These are phyloP conservation scores for Epizoanthus illoricatus DNA, from an alignment of 92 coral and sea anemone species.

Conservation along the genomic window DNA sequence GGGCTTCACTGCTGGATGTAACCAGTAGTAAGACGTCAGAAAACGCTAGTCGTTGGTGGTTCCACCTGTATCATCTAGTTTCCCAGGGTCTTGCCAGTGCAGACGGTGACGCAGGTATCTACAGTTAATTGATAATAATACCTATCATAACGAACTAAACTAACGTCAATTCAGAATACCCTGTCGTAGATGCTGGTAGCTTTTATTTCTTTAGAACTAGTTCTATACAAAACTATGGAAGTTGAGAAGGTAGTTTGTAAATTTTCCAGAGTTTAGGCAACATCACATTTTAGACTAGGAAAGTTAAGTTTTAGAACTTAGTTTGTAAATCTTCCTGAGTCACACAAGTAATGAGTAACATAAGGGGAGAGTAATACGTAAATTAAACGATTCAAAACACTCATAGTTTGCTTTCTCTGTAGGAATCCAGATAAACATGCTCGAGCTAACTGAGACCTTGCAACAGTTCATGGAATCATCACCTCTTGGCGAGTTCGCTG, in stretches of 20 bases:
- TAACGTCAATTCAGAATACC: too few species aligned
- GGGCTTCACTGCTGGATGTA: conserved; percentile 90
- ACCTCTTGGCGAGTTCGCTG: conserved; percentile 82
- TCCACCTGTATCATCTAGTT: conserved; percentile 74
- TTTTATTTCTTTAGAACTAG: too few species aligned
- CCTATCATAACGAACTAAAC: too few species aligned
- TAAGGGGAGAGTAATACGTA: too few species aligned
- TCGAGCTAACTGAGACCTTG: conserved; percentile 63
- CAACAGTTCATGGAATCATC: conserved; percentile 92
- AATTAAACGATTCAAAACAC: background rate
- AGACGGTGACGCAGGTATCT: conserved; percentile 10
- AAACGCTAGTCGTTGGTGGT: conserved; percentile 92
- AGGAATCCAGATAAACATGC: conserved; percentile 1
- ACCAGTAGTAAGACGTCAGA: conserved; percentile 68
- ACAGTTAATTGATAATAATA: background rate
- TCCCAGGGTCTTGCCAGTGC: conserved; percentile 54
- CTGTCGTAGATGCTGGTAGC: too few species aligned
- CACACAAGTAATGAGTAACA: too few species aligned
- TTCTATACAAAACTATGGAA: too few species aligned
- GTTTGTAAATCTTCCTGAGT: too few species aligned
- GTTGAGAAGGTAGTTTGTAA: too few species aligned
- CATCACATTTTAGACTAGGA: too few species aligned
- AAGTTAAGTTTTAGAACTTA: too few species aligned
- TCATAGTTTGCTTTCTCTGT: background rate
- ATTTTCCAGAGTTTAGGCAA: too few species aligned